These are phyloP conservation scores for Siniperca chuatsi DNA, from an alignment of 2,113 vertebrate genomes.

Conservation along the genomic window DNA sequence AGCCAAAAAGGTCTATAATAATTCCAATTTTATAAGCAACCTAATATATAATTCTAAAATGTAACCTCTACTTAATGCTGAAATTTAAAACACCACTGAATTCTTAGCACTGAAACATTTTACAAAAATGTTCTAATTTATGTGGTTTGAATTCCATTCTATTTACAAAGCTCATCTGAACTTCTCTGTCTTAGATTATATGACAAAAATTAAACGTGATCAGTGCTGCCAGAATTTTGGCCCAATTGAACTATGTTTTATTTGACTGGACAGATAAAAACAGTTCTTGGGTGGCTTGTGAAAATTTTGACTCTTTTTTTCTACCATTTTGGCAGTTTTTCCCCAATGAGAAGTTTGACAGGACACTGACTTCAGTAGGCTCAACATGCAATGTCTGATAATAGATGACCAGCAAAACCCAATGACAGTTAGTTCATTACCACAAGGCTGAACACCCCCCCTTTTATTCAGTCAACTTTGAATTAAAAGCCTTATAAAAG, in stretches of 20 bases:
- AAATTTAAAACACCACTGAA: background rate
- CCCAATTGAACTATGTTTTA: background rate
- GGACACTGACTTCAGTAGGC: too few relatives aligned
- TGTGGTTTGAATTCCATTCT: background rate
- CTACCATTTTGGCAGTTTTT: too few relatives aligned
- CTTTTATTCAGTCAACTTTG: too few relatives aligned
- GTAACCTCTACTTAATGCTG: background rate
- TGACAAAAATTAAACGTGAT: background rate
- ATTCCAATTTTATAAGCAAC: background rate
- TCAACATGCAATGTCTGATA: too few relatives aligned
- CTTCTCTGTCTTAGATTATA: background rate
- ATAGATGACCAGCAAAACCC: too few relatives aligned
- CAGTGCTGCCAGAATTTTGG: background rate
- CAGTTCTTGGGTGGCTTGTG: too few relatives aligned
- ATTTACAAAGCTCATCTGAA: background rate
- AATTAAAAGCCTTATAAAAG: too few relatives aligned
- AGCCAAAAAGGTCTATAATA: background rate
- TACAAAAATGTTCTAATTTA: background rate
- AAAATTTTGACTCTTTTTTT: too few relatives aligned
- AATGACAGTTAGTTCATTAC: too few relatives aligned
- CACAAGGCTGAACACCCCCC: too few relatives aligned
- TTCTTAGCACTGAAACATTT: background rate
- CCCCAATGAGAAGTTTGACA: too few relatives aligned
- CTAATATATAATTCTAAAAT: background rate
- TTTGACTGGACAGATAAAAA: too few relatives aligned